Percentiles rank a stretch among this genome's conserved stretches.
These are phyloP conservation scores for Halisarca cf. caerulea DNA, from an alignment of 37 sponge, comb jelly and placozoan species.

Conservation along the genomic window DNA sequence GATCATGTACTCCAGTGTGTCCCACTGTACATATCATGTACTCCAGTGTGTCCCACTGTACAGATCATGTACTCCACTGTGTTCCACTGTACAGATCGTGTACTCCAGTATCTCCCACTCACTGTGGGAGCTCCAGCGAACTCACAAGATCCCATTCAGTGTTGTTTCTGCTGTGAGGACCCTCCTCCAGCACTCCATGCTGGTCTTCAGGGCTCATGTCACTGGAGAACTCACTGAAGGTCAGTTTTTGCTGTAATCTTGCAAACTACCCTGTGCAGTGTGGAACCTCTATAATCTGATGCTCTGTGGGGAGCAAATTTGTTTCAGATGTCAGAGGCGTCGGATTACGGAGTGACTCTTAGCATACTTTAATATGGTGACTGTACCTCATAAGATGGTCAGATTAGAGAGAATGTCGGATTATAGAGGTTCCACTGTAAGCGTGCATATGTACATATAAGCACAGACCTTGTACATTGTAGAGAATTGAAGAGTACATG, in stretches of 20 bases:
- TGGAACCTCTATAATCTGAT: not conserved
- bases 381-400: no score
- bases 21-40: no score
- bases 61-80: no score
- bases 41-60: no score
- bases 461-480: no score
- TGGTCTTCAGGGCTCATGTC: not conserved
- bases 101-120: not conserved
- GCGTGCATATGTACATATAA: no score
- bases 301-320: not conserved
- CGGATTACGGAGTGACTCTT: not conserved
- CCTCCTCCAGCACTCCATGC: not conserved
- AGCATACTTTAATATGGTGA: no score
- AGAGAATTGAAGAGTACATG: no score
- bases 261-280: no score
- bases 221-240: not conserved
- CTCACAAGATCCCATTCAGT: not conserved
- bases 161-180: conserved; percentile 1
- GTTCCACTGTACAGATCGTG: not conserved
- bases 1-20: no score
- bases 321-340: not conserved
- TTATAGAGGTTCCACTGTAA: no score
- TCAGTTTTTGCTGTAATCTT: not conserved
- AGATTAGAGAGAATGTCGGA: no score
- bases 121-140: conserved; percentile 1